phyloP scores from a whole-genome alignment of 2,888 invertebrate species.

The Allophyes oxyacanthae region DNA sequence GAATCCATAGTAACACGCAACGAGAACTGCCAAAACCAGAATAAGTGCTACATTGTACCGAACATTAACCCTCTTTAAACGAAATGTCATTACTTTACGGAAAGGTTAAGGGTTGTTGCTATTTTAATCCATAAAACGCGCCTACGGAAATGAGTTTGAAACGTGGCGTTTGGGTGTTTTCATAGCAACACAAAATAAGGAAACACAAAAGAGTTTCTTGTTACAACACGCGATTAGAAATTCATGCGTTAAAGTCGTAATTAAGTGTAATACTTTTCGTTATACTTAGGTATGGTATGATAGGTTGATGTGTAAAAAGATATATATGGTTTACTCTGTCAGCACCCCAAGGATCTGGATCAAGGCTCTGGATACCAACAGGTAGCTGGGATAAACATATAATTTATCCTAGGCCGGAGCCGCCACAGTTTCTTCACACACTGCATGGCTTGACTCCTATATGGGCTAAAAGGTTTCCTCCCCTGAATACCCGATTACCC shows the following conservation, averaged over 20 bases:
- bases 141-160: conserved; percentile 34
- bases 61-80: conserved; percentile 6
- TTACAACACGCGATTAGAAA: conserved; percentile 15
- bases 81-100: conserved; percentile 24
- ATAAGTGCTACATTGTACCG: conserved; percentile 5
- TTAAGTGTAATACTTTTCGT: too few species aligned
- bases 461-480: too few species aligned
- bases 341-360: too few species aligned
- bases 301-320: too few species aligned
- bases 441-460: too few species aligned
- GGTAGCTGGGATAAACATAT: too few species aligned
- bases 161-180: conserved; percentile 41
- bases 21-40: not conserved
- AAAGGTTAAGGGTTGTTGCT: conserved; percentile 38
- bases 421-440: too few species aligned
- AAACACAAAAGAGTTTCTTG: conserved; percentile 19
- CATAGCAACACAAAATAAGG: conserved; percentile 11
- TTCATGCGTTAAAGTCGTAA: not conserved
- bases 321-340: too few species aligned
- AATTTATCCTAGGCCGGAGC: too few species aligned
- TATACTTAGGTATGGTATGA: too few species aligned
- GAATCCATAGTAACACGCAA: conserved; percentile 4
- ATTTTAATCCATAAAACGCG: conserved; percentile 40
- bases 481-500: too few species aligned
- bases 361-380: too few species aligned